phyloP scores from a whole-genome alignment of 2,888 invertebrate genomes.

The Poecilobothrus nobilitatus region DNA sequence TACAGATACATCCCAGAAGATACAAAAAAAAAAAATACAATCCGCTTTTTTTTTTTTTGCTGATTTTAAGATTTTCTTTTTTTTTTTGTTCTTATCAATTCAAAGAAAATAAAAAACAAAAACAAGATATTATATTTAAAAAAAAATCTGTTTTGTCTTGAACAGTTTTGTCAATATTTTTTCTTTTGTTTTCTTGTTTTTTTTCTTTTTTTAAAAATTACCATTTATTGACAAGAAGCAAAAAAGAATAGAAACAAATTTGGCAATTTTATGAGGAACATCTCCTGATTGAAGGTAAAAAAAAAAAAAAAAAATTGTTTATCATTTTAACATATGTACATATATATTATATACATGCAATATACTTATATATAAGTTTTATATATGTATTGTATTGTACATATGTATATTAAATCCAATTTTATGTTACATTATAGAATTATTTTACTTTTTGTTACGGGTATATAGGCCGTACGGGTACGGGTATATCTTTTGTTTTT shows the following conservation, averaged over 20 bases:
- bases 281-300: constrained; percentile 2
- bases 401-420: not conserved
- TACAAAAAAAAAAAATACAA: not conserved
- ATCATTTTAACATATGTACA: no score
- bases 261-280: not conserved
- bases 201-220: not conserved
- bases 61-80: no score
- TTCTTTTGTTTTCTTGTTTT: not conserved
- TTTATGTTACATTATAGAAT: not conserved
- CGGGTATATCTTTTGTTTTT: not conserved
- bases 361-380: no score
- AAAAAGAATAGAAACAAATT: not conserved
- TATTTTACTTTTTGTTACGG: not conserved
- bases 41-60: no score
- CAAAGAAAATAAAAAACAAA: no score
- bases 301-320: not conserved
- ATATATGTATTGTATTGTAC: no score
- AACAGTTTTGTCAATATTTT: no score
- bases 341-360: no score
- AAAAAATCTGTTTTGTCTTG: not conserved
- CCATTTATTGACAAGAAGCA: not conserved
- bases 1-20: not conserved
- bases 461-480: not conserved
- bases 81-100: no score
- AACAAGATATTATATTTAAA: no score